Evolutionary conservation across 2,113 vertebrate species (phyloP), one percentile per base, ranked within the genome.

Genomic region (Saiga tatarica): DNA sequence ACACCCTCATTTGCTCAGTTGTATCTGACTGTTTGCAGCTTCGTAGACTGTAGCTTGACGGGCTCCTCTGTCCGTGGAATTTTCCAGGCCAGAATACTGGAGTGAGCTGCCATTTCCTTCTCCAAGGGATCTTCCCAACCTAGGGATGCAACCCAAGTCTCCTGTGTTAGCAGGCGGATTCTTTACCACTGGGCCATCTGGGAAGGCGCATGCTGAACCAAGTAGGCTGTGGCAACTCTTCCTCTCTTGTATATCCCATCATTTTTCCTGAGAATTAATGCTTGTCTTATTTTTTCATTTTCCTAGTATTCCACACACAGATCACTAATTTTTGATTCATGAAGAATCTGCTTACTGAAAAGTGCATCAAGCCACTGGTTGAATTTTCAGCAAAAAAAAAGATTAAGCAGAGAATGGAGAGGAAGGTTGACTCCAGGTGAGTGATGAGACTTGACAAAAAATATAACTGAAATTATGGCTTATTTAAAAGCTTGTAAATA

Each of bases 331-430:
- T 82, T 23, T 95, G 71, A 79, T 95, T 85, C 64, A 62, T 86
- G 79, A 97, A n/a, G 45, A 95, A 87, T 85, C 83, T 45, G 50
- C 12, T 92, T 36, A 94, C 16, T 52, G 28, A 85, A 84, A 95
- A 89, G 50, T 78, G 2, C 21, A 21, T 95, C 64, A 62, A 87
- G 82, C 42, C 12, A 36, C 33, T 67, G 78, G 47, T 71, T 64
- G 76, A 97, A 93, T 95, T 94, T 88, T 60, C 42, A 57, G 87
- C 50, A 62, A 52, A 85, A 62, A 62, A 60, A 62, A n/a, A 19
- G 47, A 71, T 64, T 95, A 94, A 93, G 39, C 9, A 28, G 42
- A 95, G 30, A 60, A 98, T 98, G 98, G 97, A 98, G 71, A 97
- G 88, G 64, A 97, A 97, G 86, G 15, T 47, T 33, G 67, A 53